Evolutionary conservation across 2,888 invertebrate genomes (phyloP).

Genomic region (Drosophila affinis): DNA sequence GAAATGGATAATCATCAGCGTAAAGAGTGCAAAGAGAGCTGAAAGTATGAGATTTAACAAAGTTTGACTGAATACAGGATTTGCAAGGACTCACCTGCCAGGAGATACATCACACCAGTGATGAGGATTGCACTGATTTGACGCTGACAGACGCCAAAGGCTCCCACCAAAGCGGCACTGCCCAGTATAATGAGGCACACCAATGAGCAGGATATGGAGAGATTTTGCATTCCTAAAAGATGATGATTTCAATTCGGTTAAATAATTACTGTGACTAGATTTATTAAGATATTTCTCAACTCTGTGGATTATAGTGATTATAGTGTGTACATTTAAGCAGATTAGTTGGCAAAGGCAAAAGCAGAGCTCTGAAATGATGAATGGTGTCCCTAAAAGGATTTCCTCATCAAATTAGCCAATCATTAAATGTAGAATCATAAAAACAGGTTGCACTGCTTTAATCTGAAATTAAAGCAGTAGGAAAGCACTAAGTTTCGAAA

Average conservation of each 20-base stretch:
- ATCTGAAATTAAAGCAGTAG: no score
- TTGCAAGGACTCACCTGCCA: conserved; percentile 89
- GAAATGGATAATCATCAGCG: conserved; percentile 95
- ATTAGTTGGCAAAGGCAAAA: not conserved
- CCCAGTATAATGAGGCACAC: conserved; percentile 95
- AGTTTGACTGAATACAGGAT: not conserved
- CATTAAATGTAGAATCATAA: no score
- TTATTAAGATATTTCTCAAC: not conserved
- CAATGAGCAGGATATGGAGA: conserved; percentile 96
- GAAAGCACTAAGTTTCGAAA: not conserved
- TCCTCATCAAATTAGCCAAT: not conserved
- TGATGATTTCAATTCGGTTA: not conserved
- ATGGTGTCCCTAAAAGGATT: not conserved
- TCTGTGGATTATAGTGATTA: not conserved
- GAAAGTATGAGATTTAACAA: conserved; percentile 64
- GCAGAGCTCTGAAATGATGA: not conserved
- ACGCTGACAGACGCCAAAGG: conserved; percentile 94
- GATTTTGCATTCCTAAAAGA: conserved; percentile 95
- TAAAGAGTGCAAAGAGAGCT: conserved; percentile 96
- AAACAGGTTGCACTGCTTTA: no score
- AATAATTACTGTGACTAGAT: not conserved
- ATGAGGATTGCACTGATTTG: conserved; percentile 97
- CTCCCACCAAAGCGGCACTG: conserved; percentile 93
- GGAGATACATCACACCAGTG: conserved; percentile 96
- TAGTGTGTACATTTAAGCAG: not conserved